Conservation (phyloP, 1,140 invertebrate genomes). For the Leptoteleia sp. region DNA sequence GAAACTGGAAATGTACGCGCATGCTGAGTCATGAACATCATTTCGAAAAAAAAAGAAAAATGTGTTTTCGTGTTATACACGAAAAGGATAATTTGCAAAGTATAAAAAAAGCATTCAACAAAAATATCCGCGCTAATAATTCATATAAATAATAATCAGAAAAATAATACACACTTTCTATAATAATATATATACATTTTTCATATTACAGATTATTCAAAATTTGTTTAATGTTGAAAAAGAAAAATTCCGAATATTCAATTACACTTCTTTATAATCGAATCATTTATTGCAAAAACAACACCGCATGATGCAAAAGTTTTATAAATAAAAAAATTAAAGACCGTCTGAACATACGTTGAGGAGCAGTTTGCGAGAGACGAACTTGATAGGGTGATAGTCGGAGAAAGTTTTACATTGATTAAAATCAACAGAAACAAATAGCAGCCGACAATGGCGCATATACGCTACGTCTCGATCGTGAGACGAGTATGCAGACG, state of each 20-base stretch:
- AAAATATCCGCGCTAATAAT: not conserved
- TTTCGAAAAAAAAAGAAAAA: slow-evolving; percentile 43
- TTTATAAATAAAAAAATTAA: no score
- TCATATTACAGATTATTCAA: no score
- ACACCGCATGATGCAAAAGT: no score
- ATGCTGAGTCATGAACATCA: slow-evolving; percentile 41
- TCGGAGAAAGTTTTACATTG: slow-evolving; percentile 52
- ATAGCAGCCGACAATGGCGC: slow-evolving; percentile 58
- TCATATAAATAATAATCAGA: no score
- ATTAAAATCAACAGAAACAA: slow-evolving; percentile 64
- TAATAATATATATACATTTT: no score
- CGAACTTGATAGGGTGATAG: slow-evolving; percentile 4
- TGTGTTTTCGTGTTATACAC: slow-evolving; percentile 35
- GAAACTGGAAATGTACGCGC: slow-evolving; percentile 12
- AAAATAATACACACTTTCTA: no score
- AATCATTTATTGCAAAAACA: no score
- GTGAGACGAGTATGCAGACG: slow-evolving; percentile 65
- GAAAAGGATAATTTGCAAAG: slow-evolving; percentile 20
- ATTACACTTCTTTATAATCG: no score
- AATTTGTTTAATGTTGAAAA: no score
- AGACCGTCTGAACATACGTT: no score
- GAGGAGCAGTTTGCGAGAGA: no score
- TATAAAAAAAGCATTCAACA: slow-evolving; percentile 1
- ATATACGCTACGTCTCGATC: slow-evolving; percentile 52
- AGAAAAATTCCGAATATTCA: no score